A percentile compares a stretch with the other conserved stretches of the same genome.
Conservation (phyloP, 2,113 vertebrate genomes). For the Girardinichthys multiradiatus region DNA sequence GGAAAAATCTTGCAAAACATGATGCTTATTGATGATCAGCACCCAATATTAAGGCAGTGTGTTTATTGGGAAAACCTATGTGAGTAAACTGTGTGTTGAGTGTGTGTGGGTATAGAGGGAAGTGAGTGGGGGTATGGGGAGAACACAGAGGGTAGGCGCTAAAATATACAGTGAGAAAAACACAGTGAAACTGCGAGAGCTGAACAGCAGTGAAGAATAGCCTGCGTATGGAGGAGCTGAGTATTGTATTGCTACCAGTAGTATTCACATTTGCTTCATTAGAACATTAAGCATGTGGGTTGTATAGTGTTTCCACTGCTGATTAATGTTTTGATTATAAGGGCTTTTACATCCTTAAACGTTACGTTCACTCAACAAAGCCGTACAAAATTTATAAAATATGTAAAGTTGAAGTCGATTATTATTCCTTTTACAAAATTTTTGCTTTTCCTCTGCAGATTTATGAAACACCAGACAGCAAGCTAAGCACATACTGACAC, state of each 20-base stretch:
- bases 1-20: slow-evolving; percentile 18
- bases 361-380: neutral
- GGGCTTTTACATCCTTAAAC: neutral
- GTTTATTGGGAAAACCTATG: slow-evolving; percentile 56
- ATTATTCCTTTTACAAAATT: too few relatives aligned
- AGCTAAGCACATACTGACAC: slow-evolving; percentile 9
- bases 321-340: neutral
- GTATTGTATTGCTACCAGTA: slow-evolving; percentile 58
- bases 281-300: slow-evolving; percentile 7
- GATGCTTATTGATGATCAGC: slow-evolving; percentile 59
- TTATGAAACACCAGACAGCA: slow-evolving; percentile 5
- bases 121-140: slow-evolving; percentile 47
- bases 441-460: neutral
- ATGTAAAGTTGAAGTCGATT: too few relatives aligned
- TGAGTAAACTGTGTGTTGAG: slow-evolving; percentile 30
- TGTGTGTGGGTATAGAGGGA: neutral
- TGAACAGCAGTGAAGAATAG: slow-evolving; percentile 61
- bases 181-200: slow-evolving; percentile 73
- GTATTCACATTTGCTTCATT: slow-evolving; percentile 22
- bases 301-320: neutral
- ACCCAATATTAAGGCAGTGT: slow-evolving; percentile 40
- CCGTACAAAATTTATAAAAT: neutral
- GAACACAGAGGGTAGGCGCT: slow-evolving; percentile 68
- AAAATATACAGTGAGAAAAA: slow-evolving; percentile 82
- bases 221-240: slow-evolving; percentile 24